phyloP scores from a whole-genome alignment of 2,888 invertebrate species.

The Galerucella pusilla region DNA sequence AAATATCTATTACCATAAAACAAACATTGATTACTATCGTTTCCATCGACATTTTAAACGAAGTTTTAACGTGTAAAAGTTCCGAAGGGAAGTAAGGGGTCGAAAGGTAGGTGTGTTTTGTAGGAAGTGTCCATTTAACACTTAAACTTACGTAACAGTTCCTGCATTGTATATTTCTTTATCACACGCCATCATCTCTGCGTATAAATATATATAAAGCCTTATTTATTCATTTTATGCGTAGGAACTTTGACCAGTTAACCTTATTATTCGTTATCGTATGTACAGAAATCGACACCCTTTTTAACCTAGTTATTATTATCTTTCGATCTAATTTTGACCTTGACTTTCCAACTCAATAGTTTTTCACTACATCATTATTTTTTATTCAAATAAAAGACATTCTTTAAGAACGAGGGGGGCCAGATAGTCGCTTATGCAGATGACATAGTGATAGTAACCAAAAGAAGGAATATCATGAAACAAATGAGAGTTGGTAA shows the following conservation, averaged over 20 bases:
- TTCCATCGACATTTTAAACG: slow-evolving; percentile 1
- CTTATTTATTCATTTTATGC: slow-evolving; percentile 22
- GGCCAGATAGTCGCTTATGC: too few relatives aligned
- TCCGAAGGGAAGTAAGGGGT: slow-evolving; percentile 19
- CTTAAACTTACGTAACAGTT: slow-evolving; percentile 45
- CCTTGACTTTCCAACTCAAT: neutral
- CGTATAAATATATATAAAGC: neutral
- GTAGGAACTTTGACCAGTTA: slow-evolving; percentile 22
- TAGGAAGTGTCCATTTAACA: slow-evolving; percentile 60
- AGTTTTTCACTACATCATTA: too few relatives aligned
- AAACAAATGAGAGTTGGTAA: too few relatives aligned
- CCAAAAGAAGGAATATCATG: too few relatives aligned
- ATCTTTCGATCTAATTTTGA: slow-evolving; percentile 11
- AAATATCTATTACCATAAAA: slow-evolving; percentile 16
- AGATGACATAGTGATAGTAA: too few relatives aligned
- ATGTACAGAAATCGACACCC: slow-evolving; percentile 6
- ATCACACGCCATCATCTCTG: slow-evolving; percentile 38
- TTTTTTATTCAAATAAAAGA: too few relatives aligned
- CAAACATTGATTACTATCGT: slow-evolving; percentile 2
- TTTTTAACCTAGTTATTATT: slow-evolving; percentile 16
- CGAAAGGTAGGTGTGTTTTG: slow-evolving; percentile 45
- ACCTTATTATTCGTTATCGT: slow-evolving; percentile 19
- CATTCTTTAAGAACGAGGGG: too few relatives aligned
- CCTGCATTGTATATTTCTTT: slow-evolving; percentile 32
- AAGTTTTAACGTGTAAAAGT: neutral